Conservation (phyloP, 2,113 vertebrate species). For the Burhinus oedicnemus region DNA sequence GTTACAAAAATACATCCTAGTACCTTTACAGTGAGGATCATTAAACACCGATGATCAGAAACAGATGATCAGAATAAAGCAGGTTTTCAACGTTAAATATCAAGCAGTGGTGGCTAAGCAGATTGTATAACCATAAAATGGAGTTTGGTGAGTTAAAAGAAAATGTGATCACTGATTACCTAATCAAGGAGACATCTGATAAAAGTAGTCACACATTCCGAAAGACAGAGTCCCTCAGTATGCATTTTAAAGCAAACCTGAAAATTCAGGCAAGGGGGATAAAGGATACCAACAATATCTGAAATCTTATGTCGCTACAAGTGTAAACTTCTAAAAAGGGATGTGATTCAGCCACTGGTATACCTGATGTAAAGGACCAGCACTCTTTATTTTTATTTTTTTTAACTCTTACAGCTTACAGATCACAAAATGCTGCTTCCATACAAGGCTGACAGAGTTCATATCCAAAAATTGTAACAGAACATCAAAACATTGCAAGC, state of each 20-base stretch:
- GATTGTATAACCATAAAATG: neutral
- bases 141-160: neutral
- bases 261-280: neutral
- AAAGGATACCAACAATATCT: neutral
- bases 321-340: neutral
- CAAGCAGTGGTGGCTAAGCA: neutral
- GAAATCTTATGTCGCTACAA: neutral
- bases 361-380: neutral
- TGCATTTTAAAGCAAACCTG: neutral
- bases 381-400: neutral
- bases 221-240: neutral
- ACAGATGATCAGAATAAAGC: neutral
- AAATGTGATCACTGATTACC: neutral
- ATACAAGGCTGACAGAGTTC: neutral
- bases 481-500: neutral
- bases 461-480: neutral
- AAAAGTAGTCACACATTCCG: neutral
- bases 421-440: neutral
- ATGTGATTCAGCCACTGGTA: neutral
- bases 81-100: neutral
- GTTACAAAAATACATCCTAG: neutral
- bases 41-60: neutral
- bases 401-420: neutral
- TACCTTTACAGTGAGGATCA: neutral
- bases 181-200: neutral